A percentile compares a stretch with the other conserved stretches of the same genome.
These are phyloP conservation scores for Philopedon plagiatum DNA, from an alignment of 2,888 invertebrate genomes.

Conservation along the genomic window DNA sequence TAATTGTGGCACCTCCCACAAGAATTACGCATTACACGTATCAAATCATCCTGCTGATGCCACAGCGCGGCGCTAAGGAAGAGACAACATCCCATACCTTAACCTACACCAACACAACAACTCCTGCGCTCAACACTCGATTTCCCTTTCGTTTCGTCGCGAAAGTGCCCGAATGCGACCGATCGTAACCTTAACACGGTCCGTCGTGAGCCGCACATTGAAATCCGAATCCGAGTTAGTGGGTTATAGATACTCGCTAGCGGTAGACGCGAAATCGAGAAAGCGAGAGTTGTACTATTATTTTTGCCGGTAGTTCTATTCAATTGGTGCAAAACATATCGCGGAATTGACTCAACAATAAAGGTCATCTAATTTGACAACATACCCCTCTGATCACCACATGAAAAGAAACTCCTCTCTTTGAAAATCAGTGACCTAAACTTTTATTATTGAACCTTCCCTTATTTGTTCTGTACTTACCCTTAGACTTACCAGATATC, in stretches of 20 bases:
- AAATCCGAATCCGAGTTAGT: conserved; percentile 48
- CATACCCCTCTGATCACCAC: not conserved
- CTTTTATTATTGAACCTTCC: not conserved
- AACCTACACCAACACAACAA: conserved; percentile 51
- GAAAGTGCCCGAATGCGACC: conserved; percentile 32
- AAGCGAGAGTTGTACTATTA: conserved; percentile 39
- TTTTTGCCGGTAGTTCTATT: conserved; percentile 8
- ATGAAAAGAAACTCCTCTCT: not conserved
- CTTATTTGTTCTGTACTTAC: not conserved
- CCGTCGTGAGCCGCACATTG: conserved; percentile 47
- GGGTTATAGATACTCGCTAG: conserved; percentile 50
- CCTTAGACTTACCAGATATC: not conserved
- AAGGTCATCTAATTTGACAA: not conserved
- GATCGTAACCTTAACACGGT: conserved; percentile 41
- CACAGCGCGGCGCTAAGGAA: conserved; percentile 36
- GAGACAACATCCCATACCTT: conserved; percentile 47
- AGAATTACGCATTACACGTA: conserved; percentile 16
- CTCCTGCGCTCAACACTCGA: conserved; percentile 43
- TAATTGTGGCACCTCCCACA: conserved; percentile 26
- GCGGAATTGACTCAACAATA: not conserved
- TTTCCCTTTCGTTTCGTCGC: conserved; percentile 49
- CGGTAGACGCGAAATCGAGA: conserved; percentile 49
- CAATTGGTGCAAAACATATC: conserved; percentile 14
- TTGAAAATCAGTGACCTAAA: not conserved
- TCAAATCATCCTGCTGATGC: conserved; percentile 22